Evolutionary conservation across 53 echinoderm and acorn worm genomes (phyloP), one percentile per base, ranked within the genome.

Genomic region (Patiria pectinifera): DNA sequence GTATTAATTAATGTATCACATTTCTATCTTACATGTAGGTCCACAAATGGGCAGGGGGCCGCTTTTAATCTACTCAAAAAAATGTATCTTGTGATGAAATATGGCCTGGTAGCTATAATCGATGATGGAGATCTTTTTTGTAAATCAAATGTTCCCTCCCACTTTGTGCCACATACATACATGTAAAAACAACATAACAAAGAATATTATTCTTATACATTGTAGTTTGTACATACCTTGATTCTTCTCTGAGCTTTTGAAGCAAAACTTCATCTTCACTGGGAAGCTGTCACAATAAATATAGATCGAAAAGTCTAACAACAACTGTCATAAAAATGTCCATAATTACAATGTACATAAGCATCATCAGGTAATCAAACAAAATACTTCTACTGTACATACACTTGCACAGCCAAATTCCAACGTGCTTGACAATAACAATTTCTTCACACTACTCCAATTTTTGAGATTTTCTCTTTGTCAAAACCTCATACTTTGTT

Each of bases 181-280:
- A 53, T 53, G 8, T 53, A 6, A 6, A 53, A 53, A 8, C 53
- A 53, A 53, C 0, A 53, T 53, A 53, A 53, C 8, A 53, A 53
- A 6, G 53, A 53, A 1, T 6, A 8, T 23, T 9, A 74, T 74
- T 23, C 70, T 74, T 74, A 10, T 9, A 22, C 4, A 24, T 21
- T 4, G 4, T 21, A 74, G 4, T 4, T 74, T 74, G 21, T 74
- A 10, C 74, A 24, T 74, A 97, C 99, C 99, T 96, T 18, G 99
- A 99, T 84, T 99, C 99, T 82, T 99, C 99, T 93, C 99, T 78
- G 26, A 99, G 89, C 84, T 99, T 99, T 86, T 99, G 99, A 18
- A 99, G 91, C 48, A 99, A 84, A 14, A 97, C 96, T 87, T 99
- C 99, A 96, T 99, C 99, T 91, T 99, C 99, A 91, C 96, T 94